Base-by-base conservation (phyloP, 2,113 vertebrate species). In the Anas platyrhynchos region DNA sequence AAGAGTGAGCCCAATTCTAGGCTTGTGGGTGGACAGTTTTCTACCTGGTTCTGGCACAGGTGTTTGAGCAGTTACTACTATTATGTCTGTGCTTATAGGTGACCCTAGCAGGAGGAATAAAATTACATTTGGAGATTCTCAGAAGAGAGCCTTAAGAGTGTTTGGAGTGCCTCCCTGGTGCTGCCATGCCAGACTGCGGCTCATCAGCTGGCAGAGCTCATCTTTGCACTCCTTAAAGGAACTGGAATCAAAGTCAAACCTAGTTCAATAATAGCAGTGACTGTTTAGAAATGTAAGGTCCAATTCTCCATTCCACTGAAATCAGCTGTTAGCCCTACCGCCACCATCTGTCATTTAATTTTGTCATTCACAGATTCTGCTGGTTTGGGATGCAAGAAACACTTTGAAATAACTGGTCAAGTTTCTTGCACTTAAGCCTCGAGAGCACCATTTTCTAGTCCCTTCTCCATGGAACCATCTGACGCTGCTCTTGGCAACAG, bases 151-250 rank as follows among this genome's bases (percentile, higher is more conserved):
- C 59, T 80, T 1, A 0, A n/a, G 77, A 71, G 50, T 20, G 18
- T 66, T 79, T 58, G 31, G 59, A 90, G 52, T 26, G 23, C 44
- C 78, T 29, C 29, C 38, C 23, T 32, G 52, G 25, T 11, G 31
- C 66, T 86, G 43, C n/a, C 46, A 43, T 91, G 41, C 38, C 68
- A 74, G 61, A 20, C 41, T 95, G 59, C 22, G 61, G 59, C 83
- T 89, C 77, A 46, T 91, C 86, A 88, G 73, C 43, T 77, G 68
- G 56, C 43, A 46, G 68, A 97, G 83, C 68, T 86, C 68, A 74
- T 66, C 76, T 91, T 83, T 83, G 48, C 14, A 1, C 36, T 90
- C 56, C 59, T 52, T 90, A 17, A 95, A 94, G 88, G 56, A 83
- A 63, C 59, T 61, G 56, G 36, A 84, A 79, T 86, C 26, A 36